phyloP scores from a whole-genome alignment of 2,113 vertebrate genomes.

The Carassius auratus region DNA sequence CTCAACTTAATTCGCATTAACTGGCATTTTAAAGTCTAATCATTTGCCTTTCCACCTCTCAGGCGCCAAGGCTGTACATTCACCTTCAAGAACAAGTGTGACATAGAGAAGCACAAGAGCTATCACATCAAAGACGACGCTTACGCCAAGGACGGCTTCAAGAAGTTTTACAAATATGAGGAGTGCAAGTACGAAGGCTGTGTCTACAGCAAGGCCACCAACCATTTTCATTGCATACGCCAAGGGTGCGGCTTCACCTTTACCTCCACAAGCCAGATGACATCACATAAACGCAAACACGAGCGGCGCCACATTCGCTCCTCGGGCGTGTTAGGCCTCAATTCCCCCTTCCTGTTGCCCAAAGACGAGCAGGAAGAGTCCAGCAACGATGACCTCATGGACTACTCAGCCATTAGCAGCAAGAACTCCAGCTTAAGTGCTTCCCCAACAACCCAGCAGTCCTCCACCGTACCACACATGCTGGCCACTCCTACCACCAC shows the following conservation, averaged over 20 bases:
- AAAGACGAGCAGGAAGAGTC: conserved; percentile 97
- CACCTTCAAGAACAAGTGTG: conserved; percentile 99
- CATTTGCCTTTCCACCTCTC: conserved; percentile 42
- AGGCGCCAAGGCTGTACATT: conserved; percentile 96
- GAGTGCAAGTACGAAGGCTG: conserved; percentile 99
- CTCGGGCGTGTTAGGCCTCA: conserved; percentile 85
- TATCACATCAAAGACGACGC: conserved; percentile 99
- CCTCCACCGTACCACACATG: conserved; percentile 81
- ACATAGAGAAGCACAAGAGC: conserved; percentile 99
- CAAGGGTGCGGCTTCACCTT: conserved; percentile 98
- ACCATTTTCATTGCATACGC: conserved; percentile 99
- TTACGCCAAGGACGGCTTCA: conserved; percentile 99
- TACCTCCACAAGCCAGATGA: conserved; percentile 99
- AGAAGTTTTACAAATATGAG: conserved; percentile 99
- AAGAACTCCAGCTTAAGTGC: conserved; percentile 99
- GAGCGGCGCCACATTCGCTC: conserved; percentile 95
- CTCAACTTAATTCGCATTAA: neutral
- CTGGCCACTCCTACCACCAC: conserved; percentile 76
- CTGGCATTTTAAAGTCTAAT: neutral
- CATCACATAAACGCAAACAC: conserved; percentile 98
- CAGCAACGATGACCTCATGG: conserved; percentile 96
- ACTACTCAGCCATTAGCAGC: conserved; percentile 96
- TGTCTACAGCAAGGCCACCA: conserved; percentile 99
- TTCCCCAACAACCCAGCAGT: conserved; percentile 95
- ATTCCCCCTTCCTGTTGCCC: conserved; percentile 82